Evolutionary conservation across 2,797 vertebrate genomes (phyloP), one percentile per base, ranked within the genome.

Genomic region (Melanotaenia maccullochi): DNA sequence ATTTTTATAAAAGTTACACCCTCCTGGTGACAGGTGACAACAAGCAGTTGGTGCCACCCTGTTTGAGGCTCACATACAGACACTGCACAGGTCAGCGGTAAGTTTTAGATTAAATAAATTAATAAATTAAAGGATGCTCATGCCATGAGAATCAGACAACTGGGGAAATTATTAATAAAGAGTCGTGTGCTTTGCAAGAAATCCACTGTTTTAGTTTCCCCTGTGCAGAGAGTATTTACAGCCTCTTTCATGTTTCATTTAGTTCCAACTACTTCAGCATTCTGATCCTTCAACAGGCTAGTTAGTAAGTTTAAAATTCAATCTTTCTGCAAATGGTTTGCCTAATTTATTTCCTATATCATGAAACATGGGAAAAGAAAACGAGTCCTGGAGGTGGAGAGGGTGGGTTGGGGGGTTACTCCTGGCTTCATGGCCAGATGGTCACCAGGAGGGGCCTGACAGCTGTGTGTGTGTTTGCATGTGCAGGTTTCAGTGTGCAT

Each of bases 361-460:
- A 18, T 18, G 4, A 42, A 42, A 18, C 40, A 16, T 42, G 47
- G 47, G 47, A 49, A 49, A 22, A 6, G 5, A 47, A 20, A n/a
- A 7, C 20, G 20, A 47, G 18, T 35, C n/a, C 5, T 5, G 14
- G 14, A 14, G 44, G n/a, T 9, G 20, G 8, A 40, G 28, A 12
- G 40, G 4, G 22, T 9, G 49, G 47, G 38, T 47, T 35, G 40
- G 35, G 49, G 47, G 54, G 25, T 22, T 20, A 44, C 68, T 82
- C 73, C 81, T 82, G 75, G 77, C 78, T 90, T 79, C 28, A 62
- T 57, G 80, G 78, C 82, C 93, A 94, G 93, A 94, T 94, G 93
- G 92, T 92, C 89, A 89, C 86, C 91, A 92, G 90, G 91, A 92
- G 90, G 89, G 85, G 79, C 78, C 87, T 88, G 85, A 92, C 91